Conservation (phyloP, 2,797 vertebrate genomes). For the Graptemys geographica region DNA sequence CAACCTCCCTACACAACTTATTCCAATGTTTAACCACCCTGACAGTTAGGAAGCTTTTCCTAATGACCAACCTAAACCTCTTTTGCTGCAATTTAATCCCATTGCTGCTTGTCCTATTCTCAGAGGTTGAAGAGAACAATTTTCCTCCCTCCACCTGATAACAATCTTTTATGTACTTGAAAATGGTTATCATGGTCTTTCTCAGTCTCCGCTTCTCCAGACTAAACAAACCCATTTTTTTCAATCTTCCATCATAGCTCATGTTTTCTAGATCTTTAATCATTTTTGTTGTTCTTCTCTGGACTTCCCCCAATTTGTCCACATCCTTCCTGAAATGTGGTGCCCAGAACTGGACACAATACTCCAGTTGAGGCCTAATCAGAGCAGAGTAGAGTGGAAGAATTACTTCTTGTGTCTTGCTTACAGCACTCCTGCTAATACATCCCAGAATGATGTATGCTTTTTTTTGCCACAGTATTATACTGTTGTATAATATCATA, state of each 20-base stretch:
- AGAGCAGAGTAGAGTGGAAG: not conserved
- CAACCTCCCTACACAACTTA: not conserved
- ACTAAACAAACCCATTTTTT: not conserved
- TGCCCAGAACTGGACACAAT: not conserved
- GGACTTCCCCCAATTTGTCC: not conserved
- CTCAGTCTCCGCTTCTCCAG: not conserved
- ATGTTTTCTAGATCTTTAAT: not conserved
- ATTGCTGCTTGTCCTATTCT: not conserved
- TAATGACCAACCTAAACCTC: not conserved
- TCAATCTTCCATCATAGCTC: not conserved
- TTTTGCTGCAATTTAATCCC: not conserved
- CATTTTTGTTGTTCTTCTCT: not conserved
- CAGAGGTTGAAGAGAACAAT: not conserved
- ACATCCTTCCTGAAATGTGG: not conserved
- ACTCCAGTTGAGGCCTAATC: not conserved
- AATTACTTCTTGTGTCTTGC: not conserved
- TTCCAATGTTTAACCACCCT: not conserved
- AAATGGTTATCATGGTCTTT: not conserved
- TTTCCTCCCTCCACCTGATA: not conserved
- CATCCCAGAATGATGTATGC: not conserved
- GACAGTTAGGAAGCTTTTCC: not conserved
- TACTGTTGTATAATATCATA: not conserved
- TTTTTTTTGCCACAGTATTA: not conserved
- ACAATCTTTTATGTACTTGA: not conserved
- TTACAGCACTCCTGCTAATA: not conserved